Evolutionary conservation across 2,113 vertebrate genomes (phyloP).

Genomic region (Neoarius graeffei): DNA sequence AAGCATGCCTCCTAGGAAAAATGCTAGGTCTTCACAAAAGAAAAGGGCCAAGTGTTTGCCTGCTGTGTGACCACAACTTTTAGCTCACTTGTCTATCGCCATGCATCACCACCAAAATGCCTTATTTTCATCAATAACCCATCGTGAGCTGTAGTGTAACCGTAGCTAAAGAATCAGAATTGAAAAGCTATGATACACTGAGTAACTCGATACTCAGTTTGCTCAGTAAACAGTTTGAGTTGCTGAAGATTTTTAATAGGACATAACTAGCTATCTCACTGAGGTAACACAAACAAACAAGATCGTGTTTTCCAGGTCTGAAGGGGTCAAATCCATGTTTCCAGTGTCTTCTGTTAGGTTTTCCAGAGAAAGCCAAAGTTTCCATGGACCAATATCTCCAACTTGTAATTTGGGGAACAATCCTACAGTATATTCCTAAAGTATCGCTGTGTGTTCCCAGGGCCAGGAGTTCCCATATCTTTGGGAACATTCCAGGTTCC

Average conservation of each 20-base stretch:
- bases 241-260: not conserved
- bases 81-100: too few species aligned
- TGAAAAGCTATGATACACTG: not conserved
- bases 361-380: not conserved
- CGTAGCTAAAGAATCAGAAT: not conserved
- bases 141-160: too few species aligned
- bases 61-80: too few species aligned
- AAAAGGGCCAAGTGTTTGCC: too few species aligned
- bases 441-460: not conserved
- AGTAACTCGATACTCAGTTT: not conserved
- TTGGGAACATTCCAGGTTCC: not conserved
- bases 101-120: too few species aligned
- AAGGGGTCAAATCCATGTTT: not conserved
- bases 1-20: too few species aligned
- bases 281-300: too few species aligned
- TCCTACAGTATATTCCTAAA: not conserved
- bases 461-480: not conserved
- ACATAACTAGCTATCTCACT: not conserved
- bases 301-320: not conserved
- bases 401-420: not conserved
- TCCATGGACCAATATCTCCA: not conserved
- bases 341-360: not conserved
- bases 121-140: too few species aligned
- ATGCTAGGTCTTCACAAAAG: too few species aligned
- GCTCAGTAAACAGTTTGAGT: not conserved